Base-by-base conservation (phyloP, 37 sponge, comb jelly and placozoan genomes). In the Eunapius fragilis region DNA sequence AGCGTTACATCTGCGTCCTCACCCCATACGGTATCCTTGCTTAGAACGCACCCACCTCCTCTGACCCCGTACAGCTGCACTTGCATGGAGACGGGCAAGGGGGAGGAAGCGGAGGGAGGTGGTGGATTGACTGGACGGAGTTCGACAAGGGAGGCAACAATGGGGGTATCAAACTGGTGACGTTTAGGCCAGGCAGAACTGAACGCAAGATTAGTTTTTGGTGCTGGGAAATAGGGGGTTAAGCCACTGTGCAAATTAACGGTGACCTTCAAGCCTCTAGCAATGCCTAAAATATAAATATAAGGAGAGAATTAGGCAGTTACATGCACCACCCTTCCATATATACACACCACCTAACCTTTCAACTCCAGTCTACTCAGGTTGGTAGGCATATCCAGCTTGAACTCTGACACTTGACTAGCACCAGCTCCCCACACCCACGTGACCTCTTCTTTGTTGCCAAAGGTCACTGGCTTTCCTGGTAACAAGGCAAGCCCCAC, bases 41-140 rank as follows among this genome's bases (percentile, higher is more conserved):
- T 58, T 19, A 10, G 31, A 38, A 50, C 13, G 26, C 24, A 38
- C 80, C 50, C n/a, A 87, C 88, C 83, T 11, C 78, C 71, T 69
- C 68, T 88, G 70, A 77, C 82, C 25, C 88, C 88, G 48, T 88
- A 82, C 26, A 88, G 70, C 71, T 88, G 88, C 35, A 88, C 11
- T 72, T 88, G 88, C 3, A 82, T 36, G 12, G 48, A 82, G 71
- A 77, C 17, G 9, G 67, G 30, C 14, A 13, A 22, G 12, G 70
- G 37, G 74, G 80, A 24, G 37, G 30, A 25, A 30, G n/a, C 41
- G 41, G 12, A 36, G 24, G 50, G 27, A 25, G 50, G n/a, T n/a
- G n/a, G n/a, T n/a, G n/a, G 30, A n/a, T 76, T 7, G 1, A 32
- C 37, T 14, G 88, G 88, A 49, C 35, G 70, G 49, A 88, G 34